Conservation (phyloP, 1,140 invertebrate species). For the Penaeus chinensis region DNA sequence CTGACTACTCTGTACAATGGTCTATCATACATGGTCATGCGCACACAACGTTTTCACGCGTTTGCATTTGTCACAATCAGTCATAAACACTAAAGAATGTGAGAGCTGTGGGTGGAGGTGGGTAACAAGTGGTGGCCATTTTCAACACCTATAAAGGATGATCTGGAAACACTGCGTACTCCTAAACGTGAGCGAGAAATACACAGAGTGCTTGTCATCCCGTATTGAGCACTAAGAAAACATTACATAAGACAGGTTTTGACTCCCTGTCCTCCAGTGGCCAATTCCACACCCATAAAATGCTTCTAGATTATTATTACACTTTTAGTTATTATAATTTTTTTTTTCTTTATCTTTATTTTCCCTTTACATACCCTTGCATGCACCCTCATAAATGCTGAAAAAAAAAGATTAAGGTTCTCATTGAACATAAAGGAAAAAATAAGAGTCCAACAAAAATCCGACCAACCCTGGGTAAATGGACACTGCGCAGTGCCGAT, state of each 20-base stretch:
- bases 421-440: conserved; percentile 4
- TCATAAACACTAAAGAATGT: conserved; percentile 10
- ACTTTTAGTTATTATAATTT: not conserved
- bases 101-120: conserved; percentile 45
- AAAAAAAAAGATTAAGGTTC: not conserved
- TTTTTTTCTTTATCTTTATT: not conserved
- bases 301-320: conserved; percentile 13
- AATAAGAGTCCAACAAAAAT: conserved; percentile 28
- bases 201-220: conserved; percentile 44
- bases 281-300: conserved; percentile 48
- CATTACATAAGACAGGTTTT: conserved; percentile 46
- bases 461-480: conserved; percentile 41
- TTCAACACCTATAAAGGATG: conserved; percentile 46
- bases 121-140: conserved; percentile 53
- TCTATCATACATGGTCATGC: conserved; percentile 26
- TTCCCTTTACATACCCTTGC: conserved; percentile 10
- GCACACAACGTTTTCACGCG: not conserved
- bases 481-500: conserved; percentile 46
- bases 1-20: conserved; percentile 46
- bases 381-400: conserved; percentile 45
- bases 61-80: conserved; percentile 1
- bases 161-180: conserved; percentile 54
- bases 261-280: conserved; percentile 38
- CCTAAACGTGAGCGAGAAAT: conserved; percentile 42
- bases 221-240: conserved; percentile 57